Evolutionary conservation across 1,140 invertebrate species (phyloP).

Genomic region (Meteorus sp.): DNA sequence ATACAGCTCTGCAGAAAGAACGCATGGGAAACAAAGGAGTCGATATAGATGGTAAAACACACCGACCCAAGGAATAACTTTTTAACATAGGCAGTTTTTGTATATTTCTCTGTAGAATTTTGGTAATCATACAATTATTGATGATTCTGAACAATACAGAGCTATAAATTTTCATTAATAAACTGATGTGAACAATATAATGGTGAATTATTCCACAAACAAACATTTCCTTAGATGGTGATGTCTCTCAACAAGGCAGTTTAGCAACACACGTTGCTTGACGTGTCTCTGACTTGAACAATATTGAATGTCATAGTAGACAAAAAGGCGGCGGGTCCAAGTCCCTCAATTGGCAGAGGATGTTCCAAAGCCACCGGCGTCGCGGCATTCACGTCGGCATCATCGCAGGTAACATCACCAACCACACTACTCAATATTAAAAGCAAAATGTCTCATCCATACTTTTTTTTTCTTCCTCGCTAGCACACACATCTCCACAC

Average conservation of each 20-base stretch:
- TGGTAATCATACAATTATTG: too few species aligned
- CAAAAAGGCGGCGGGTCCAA: conserved; percentile 31
- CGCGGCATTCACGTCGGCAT: too few species aligned
- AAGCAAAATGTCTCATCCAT: too few species aligned
- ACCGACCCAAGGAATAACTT: too few species aligned
- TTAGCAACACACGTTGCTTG: conserved; percentile 18
- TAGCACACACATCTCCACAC: too few species aligned
- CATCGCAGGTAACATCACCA: conserved; percentile 13
- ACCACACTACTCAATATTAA: background rate
- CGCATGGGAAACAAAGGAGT: conserved; percentile 26
- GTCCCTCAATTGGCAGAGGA: conserved; percentile 24
- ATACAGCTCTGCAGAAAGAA: conserved; percentile 26
- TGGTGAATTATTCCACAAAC: too few species aligned
- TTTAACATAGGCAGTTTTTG: too few species aligned
- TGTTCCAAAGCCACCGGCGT: conserved; percentile 28
- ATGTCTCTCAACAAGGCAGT: conserved; percentile 9
- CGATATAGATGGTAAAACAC: too few species aligned
- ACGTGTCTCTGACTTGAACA: conserved; percentile 14
- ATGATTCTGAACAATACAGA: too few species aligned
- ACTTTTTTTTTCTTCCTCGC: conserved; percentile 12
- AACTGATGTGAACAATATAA: too few species aligned
- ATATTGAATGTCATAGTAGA: conserved; percentile 20
- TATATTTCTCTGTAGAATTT: too few species aligned
- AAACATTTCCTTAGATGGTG: conserved; percentile 23
- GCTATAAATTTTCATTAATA: too few species aligned